Conservation (phyloP, 2,113 vertebrate genomes). For the Periophthalmodon schlosseri region DNA sequence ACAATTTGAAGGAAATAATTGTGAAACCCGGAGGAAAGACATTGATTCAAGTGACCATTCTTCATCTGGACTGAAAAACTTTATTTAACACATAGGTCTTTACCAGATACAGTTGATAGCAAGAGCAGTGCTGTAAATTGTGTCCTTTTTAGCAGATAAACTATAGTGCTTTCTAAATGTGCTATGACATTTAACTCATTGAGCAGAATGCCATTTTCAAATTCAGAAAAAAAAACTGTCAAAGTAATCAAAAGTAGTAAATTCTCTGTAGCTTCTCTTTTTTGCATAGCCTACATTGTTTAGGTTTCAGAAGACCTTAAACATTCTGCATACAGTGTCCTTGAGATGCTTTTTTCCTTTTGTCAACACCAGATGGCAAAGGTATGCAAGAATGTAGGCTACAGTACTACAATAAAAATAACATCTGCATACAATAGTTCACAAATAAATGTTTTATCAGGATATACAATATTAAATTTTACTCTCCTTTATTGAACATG, state of each 20-base stretch:
- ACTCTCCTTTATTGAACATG: no score
- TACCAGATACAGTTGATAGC: no score
- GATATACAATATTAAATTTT: no score
- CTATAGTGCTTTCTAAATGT: no score
- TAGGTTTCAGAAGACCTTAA: background rate
- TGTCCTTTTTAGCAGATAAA: no score
- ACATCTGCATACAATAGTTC: no score
- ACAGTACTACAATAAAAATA: background rate
- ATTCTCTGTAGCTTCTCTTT: background rate
- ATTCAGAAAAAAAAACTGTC: background rate
- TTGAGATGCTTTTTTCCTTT: background rate
- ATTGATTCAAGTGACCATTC: background rate
- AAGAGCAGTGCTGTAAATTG: no score
- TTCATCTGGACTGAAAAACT: conserved; percentile 15
- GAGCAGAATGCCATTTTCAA: background rate
- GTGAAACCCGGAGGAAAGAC: background rate
- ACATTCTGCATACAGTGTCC: background rate
- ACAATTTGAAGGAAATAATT: conserved; percentile 6
- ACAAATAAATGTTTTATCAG: no score
- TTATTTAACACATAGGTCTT: no score
- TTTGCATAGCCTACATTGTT: background rate
- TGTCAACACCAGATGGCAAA: background rate
- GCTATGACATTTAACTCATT: background rate
- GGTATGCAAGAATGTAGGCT: background rate
- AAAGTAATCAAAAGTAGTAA: background rate